phyloP scores from a whole-genome alignment of 1,140 invertebrate species.

The Periplaneta americana region DNA sequence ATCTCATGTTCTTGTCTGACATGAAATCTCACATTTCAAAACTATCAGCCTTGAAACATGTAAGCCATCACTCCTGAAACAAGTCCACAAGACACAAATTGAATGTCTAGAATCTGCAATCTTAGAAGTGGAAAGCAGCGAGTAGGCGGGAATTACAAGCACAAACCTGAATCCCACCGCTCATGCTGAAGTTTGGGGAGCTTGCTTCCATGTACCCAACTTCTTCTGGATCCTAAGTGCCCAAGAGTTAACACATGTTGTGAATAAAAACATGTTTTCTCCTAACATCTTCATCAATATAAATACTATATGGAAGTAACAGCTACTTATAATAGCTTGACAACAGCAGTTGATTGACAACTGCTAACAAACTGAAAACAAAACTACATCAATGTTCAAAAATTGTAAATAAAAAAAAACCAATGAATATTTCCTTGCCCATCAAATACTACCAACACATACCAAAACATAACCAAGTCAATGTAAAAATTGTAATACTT shows the following conservation, averaged over 20 bases:
- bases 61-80: not conserved
- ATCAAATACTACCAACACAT: not conserved
- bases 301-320: not conserved
- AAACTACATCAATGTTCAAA: not conserved
- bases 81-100: not conserved
- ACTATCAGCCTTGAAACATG: not conserved
- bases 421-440: not conserved
- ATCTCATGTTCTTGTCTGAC: not conserved
- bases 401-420: not conserved
- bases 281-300: not conserved
- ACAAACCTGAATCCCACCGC: slow-evolving; percentile 31
- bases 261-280: slow-evolving; percentile 8
- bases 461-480: not conserved
- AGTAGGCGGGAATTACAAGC: slow-evolving; percentile 16
- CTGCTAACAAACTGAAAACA: not conserved
- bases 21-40: not conserved
- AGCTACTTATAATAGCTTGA: not conserved
- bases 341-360: not conserved
- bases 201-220: slow-evolving; percentile 24
- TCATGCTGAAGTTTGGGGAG: slow-evolving; percentile 25
- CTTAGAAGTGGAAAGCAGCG: not conserved
- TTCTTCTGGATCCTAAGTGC: slow-evolving; percentile 15
- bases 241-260: slow-evolving; percentile 13
- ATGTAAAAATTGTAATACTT: not conserved
- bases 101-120: not conserved